Base-by-base conservation (phyloP, 2,888 invertebrate species). In the Pheosia gnoma region DNA sequence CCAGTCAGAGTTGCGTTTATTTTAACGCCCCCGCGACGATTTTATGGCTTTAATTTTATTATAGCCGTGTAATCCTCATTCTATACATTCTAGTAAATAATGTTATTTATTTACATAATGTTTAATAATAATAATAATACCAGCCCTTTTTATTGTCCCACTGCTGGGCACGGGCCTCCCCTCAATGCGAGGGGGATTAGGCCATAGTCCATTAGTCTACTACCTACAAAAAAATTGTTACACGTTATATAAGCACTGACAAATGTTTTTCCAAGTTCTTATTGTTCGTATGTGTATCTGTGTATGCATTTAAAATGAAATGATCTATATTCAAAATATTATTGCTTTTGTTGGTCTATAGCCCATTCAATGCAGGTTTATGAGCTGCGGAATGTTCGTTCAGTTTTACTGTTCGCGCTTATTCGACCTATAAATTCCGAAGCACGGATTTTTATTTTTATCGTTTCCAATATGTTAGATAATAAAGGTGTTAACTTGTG, bases 291-390 rank as follows among this genome's bases (percentile, higher is more conserved):
- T 13, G 13, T 49, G 49, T 49, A 3, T 49, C 49, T 41, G 41
- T 41, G 3, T 51, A 25, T 13, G 51, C n/a, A 36, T 52, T 53
- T 9, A 37, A 1, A 37, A 53, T 36, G 9, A 37, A 10, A 10
- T 37, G 10, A 37, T 53, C 53, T 53, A 37, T 53, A 53, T 53
- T 37, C 53, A 53, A 53, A 53, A 53, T 53, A 37, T 53, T 37
- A 37, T 53, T 37, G 53, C 37, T 37, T 36, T 36, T 53, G 37
- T 53, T 10, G 53, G 37, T 53, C 37, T 10, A 37, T 25, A 53
- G 8, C 53, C 53, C 53, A 37, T 37, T 53, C 8, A 9, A 5
- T 0, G 52, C n/a, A 37, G 10, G 53, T 53, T 53, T 53, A 53
- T 8, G 53, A 25, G 37, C 3, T 53, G 11, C 53, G 5, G 53